Conservation (phyloP, 2,888 invertebrate genomes). For the Cosmia pyralina region DNA sequence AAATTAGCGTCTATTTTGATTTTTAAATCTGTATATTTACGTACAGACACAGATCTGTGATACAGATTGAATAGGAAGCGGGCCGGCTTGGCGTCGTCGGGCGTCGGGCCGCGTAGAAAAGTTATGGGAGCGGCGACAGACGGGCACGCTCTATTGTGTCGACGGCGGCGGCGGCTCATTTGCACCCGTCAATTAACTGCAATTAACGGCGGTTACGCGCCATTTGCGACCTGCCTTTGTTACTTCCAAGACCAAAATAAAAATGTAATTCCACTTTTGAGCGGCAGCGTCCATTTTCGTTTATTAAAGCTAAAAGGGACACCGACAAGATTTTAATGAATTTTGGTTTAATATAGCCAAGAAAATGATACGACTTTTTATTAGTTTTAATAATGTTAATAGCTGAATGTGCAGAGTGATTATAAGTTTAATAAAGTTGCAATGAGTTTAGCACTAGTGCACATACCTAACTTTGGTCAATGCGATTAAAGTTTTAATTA, state of each 20-base stretch:
- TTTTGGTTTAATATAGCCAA: background rate
- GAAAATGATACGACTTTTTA: conserved; percentile 7
- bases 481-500: conserved; percentile 55
- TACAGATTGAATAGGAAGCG: conserved; percentile 41
- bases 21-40: conserved; percentile 22
- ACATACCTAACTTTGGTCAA: conserved; percentile 22
- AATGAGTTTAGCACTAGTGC: conserved; percentile 39
- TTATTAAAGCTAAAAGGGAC: conserved; percentile 25
- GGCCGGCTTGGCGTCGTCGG: conserved; percentile 27
- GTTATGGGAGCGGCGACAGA: conserved; percentile 52
- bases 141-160: conserved; percentile 58
- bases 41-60: no score
- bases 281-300: conserved; percentile 7
- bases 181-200: conserved; percentile 71
- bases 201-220: conserved; percentile 69
- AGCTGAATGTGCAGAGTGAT: conserved; percentile 9
- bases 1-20: conserved; percentile 12
- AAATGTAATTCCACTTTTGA: conserved; percentile 45
- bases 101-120: conserved; percentile 51
- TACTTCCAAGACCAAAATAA: conserved; percentile 53
- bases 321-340: background rate
- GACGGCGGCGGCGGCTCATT: conserved; percentile 66
- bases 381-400: conserved; percentile 25
- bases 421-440: conserved; percentile 49
- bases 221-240: conserved; percentile 66